These are phyloP conservation scores for Syngnathoides biaculeatus DNA, from an alignment of 2,113 vertebrate species.

Conservation along the genomic window DNA sequence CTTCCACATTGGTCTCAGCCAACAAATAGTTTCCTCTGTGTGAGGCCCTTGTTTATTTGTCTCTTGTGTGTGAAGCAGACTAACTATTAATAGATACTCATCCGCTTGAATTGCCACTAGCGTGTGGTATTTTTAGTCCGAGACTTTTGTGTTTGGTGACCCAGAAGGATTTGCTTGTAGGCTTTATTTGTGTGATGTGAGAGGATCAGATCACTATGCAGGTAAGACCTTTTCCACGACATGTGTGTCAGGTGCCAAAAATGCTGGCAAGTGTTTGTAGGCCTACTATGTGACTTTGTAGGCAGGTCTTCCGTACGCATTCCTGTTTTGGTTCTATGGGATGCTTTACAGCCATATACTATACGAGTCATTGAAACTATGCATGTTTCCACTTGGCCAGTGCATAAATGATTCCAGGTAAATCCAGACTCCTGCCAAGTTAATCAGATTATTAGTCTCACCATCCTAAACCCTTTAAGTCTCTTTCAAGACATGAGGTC, in stretches of 20 bases:
- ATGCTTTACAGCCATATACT: neutral
- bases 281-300: too few relatives aligned
- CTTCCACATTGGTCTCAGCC: conserved; percentile 7
- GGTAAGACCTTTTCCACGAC: conserved; percentile 47
- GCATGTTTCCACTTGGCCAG: conserved; percentile 1
- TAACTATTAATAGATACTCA: conserved; percentile 43
- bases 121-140: conserved; percentile 49
- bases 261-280: neutral
- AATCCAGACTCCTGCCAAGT: conserved; percentile 31
- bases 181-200: conserved; percentile 46
- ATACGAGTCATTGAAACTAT: neutral
- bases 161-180: conserved; percentile 51
- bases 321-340: conserved; percentile 7
- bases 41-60: conserved; percentile 42
- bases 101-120: conserved; percentile 22
- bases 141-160: conserved; percentile 50
- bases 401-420: conserved; percentile 14
- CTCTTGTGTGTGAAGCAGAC: conserved; percentile 18
- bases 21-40: conserved; percentile 32
- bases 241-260: neutral
- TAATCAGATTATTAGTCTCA: conserved; percentile 43
- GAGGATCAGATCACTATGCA: conserved; percentile 40
- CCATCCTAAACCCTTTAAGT: conserved; percentile 39
- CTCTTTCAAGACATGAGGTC: conserved; percentile 22
- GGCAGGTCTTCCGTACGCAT: neutral